phyloP scores from a whole-genome alignment of 2,797 vertebrate species.

The Helicolenus hilgendorfi region DNA sequence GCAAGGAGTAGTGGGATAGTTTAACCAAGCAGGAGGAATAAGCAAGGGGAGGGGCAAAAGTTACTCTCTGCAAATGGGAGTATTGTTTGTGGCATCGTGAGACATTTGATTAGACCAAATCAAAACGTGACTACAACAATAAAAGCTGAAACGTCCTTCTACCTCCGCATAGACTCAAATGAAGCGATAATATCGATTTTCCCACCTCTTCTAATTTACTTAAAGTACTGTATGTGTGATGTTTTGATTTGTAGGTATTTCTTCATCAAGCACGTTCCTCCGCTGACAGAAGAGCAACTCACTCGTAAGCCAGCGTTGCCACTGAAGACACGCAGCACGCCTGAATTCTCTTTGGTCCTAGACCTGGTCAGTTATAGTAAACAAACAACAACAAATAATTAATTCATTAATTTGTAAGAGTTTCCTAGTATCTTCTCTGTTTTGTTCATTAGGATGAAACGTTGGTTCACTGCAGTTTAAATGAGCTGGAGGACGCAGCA shows the following conservation, averaged over 20 bases:
- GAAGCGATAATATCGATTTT: no score
- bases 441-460: conserved; percentile 94
- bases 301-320: conserved; percentile 98
- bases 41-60: neutral
- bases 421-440: neutral
- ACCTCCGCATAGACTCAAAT: no score
- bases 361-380: conserved; percentile 92
- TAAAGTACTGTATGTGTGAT: neutral
- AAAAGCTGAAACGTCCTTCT: no score
- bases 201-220: neutral
- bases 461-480: conserved; percentile 98
- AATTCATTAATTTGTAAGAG: neutral
- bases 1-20: neutral
- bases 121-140: neutral
- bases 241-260: conserved; percentile 92
- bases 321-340: conserved; percentile 98
- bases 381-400: neutral
- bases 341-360: conserved; percentile 98
- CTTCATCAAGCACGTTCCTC: conserved; percentile 99
- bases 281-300: conserved; percentile 98
- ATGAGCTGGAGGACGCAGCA: conserved; percentile 98
- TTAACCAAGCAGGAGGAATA: neutral
- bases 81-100: neutral
- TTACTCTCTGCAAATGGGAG: neutral
- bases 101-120: neutral